These are phyloP conservation scores for Epinotia brunnichana DNA, from an alignment of 2,888 invertebrate species.

Conservation along the genomic window DNA sequence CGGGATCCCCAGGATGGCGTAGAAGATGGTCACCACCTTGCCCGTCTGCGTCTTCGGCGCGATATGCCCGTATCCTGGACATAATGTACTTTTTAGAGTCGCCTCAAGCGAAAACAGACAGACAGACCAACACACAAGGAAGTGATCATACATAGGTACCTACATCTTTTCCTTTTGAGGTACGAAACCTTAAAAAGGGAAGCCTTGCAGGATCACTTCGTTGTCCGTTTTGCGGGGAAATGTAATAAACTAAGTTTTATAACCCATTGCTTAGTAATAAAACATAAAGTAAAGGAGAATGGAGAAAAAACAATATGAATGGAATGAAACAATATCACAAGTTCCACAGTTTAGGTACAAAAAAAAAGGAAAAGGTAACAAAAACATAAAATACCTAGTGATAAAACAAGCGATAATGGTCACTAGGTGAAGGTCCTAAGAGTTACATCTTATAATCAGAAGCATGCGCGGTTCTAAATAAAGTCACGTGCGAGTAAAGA, in stretches of 20 bases:
- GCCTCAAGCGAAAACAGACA: not conserved
- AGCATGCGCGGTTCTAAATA: too few relatives aligned
- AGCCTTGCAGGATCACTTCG: too few relatives aligned
- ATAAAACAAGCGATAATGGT: not conserved
- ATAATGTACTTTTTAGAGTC: too few relatives aligned
- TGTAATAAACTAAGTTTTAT: too few relatives aligned
- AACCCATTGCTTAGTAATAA: too few relatives aligned
- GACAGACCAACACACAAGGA: too few relatives aligned
- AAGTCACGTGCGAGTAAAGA: not conserved
- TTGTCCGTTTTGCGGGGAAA: too few relatives aligned
- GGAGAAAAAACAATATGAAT: not conserved
- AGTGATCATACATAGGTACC: too few relatives aligned
- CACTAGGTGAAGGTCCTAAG: not conserved
- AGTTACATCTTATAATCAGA: not conserved
- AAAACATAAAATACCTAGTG: not conserved
- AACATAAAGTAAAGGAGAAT: too few relatives aligned
- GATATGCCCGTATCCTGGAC: constrained; percentile 95
- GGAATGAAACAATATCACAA: not conserved
- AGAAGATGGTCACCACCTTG: constrained; percentile 97
- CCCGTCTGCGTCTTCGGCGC: constrained; percentile 97
- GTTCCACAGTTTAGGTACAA: not conserved
- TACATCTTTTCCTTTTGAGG: too few relatives aligned
- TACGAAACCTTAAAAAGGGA: too few relatives aligned
- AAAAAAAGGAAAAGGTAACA: constrained; percentile 1
- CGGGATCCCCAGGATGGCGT: constrained; percentile 97